Conservation (phyloP, 2,797 vertebrate species). For the Leuciscus waleckii region DNA sequence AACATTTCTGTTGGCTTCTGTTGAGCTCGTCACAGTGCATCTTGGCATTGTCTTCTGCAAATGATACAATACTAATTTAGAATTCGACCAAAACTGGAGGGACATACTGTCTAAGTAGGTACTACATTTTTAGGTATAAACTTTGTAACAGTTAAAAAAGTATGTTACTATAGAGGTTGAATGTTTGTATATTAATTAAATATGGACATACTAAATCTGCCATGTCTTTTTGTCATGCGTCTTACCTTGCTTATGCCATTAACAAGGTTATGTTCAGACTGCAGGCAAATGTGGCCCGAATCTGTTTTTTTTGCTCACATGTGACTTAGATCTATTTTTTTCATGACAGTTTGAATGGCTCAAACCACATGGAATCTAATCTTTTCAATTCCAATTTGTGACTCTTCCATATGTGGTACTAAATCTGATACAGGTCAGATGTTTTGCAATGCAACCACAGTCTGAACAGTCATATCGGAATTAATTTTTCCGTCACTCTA, state of each 20-base stretch:
- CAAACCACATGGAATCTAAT: no score
- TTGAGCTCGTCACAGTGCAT: neutral
- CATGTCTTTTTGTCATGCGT: neutral
- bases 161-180: neutral
- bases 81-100: neutral
- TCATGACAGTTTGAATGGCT: no score
- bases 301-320: no score
- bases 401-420: no score
- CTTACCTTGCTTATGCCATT: neutral
- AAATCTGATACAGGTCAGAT: no score
- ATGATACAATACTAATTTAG: neutral
- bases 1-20: conserved; percentile 1
- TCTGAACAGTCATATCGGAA: no score
- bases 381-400: no score
- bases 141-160: neutral
- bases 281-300: no score
- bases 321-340: no score
- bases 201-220: neutral
- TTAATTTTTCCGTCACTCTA: no score
- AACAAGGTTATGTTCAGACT: no score
- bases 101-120: neutral
- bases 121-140: neutral
- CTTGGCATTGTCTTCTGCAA: neutral
- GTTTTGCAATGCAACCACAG: no score
- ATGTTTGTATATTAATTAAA: neutral